phyloP scores from a whole-genome alignment of 2,888 invertebrate genomes.

The Ceriagrion tenellum region DNA sequence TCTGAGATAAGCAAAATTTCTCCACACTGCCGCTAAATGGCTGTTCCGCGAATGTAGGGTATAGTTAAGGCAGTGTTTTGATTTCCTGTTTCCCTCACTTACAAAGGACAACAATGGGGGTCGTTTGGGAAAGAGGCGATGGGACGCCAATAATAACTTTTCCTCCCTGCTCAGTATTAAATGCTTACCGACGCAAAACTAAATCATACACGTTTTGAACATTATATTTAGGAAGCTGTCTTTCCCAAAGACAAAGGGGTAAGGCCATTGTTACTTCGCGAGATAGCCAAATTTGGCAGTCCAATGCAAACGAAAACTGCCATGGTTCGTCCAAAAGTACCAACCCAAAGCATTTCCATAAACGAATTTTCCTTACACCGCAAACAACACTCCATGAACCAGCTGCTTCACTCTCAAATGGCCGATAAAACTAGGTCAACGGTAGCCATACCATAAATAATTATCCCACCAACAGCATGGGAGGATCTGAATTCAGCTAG shows the following conservation, averaged over 20 bases:
- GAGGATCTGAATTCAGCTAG: neutral
- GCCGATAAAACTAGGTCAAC: neutral
- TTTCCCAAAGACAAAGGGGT: neutral
- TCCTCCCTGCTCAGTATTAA: too few species aligned
- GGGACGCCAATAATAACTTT: neutral
- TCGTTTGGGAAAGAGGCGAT: neutral
- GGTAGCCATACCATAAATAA: neutral
- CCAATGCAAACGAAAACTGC: neutral
- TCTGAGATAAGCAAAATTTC: too few species aligned
- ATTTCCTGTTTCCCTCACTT: neutral
- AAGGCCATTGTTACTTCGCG: neutral
- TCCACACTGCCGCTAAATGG: too few species aligned
- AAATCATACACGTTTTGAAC: too few species aligned
- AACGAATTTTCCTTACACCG: neutral
- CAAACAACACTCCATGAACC: neutral
- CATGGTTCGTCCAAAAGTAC: too few species aligned
- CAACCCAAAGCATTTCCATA: too few species aligned
- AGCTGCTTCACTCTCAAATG: neutral
- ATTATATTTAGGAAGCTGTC: neutral
- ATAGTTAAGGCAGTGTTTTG: neutral
- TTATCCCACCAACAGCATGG: neutral
- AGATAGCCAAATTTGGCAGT: neutral
- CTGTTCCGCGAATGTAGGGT: too few species aligned
- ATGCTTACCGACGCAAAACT: too few species aligned
- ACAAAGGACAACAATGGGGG: neutral